Base-by-base conservation (phyloP, 2,888 invertebrate species). In the Macrosoma leucophasiata region DNA sequence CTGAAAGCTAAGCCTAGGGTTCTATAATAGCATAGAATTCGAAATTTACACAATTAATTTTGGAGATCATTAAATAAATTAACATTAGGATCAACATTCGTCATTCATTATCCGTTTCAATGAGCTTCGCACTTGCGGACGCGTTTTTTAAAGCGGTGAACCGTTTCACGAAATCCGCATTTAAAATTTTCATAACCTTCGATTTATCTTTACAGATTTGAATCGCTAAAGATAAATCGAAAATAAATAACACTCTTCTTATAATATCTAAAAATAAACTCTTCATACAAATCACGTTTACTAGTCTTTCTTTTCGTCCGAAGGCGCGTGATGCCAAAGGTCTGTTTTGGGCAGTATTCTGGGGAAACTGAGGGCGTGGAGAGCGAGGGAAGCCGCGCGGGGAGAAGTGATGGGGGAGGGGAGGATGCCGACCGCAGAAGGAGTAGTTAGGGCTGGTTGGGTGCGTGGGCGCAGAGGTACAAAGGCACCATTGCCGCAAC, bases 401-500 rank as follows among this genome's bases (percentile, higher is more conserved):
- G 71, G 73, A 0, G 76, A 67, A 1, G 62, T 50, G 6, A 69
- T 50, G 1, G 72, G 67, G 4, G 74, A 65, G 3, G 75, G 64
- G 4, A 72, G 59, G 15, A 67, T 51, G 6, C 66, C 46, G 11
- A 58, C 50, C 2, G 58, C 51, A 0, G 58, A 26, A 13, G 52
- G 42, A 3, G 54, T 39, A 12, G 48, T 38, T 11, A 58, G 43
- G 13, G 44, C 38, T n/a, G 55, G 37, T 25, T 52, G 50, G 8
- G 46, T 40, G 40, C 76, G 62, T 9, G 81, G 82, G 15, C 73
- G 68, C n/a, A 84, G 64, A 51, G 76, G 76, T 7, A 84, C 81
- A 48, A 82, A 82, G 14, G 81, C 77, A 3, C 84, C 84, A 49
- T 82, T 81, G 2, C 82, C 82, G 41, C 76, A 81, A n/a, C 82